Evolutionary conservation across 1,140 invertebrate species (phyloP).

Genomic region (Neoseiulus cucumeris): DNA sequence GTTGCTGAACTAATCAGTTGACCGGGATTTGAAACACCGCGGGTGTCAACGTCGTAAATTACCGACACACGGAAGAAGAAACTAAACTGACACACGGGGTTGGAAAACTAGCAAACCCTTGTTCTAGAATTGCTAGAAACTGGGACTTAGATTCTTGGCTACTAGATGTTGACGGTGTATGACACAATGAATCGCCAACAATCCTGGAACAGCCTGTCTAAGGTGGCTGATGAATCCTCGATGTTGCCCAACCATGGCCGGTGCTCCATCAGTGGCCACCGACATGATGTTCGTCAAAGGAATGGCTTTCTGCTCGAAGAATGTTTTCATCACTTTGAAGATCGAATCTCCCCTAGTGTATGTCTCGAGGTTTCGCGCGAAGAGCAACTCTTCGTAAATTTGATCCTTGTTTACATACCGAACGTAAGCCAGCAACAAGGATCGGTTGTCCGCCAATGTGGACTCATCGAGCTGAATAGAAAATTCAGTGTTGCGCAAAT

Average conservation of each 20-base stretch:
- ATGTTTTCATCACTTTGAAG: slow-evolving; percentile 19
- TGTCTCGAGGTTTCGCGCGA: slow-evolving; percentile 15
- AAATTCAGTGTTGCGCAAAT: background rate
- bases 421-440: slow-evolving; percentile 9
- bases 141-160: slow-evolving; percentile 16
- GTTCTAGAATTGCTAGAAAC: no score
- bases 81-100: no score
- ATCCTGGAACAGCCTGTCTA: slow-evolving; percentile 21
- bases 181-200: slow-evolving; percentile 17
- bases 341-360: slow-evolving; percentile 16
- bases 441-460: background rate
- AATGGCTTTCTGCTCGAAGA: slow-evolving; percentile 22
- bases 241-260: slow-evolving; percentile 21
- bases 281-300: slow-evolving; percentile 23
- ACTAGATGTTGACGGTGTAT: slow-evolving; percentile 18
- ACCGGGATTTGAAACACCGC: no score
- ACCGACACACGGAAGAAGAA: no score
- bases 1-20: no score
- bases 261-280: slow-evolving; percentile 24
- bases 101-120: no score
- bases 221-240: slow-evolving; percentile 21
- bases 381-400: slow-evolving; percentile 8
- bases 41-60: no score
- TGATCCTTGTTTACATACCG: slow-evolving; percentile 2
- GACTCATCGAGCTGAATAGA: slow-evolving; percentile 12